phyloP scores from a whole-genome alignment of 2,888 invertebrate species.

The Ferrisia virgata region DNA sequence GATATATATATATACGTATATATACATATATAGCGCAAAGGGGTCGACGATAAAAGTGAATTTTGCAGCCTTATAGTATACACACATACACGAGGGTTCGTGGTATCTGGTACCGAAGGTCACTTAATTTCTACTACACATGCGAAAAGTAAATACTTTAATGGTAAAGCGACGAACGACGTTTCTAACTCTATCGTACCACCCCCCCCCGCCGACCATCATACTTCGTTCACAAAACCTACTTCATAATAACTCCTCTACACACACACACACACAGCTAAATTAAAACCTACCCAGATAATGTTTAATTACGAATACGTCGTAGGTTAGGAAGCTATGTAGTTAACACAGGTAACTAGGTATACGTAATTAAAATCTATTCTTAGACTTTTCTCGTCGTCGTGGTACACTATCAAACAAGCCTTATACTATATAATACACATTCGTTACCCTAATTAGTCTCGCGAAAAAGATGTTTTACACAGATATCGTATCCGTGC shows the following conservation, averaged over 20 bases:
- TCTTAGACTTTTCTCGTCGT: neutral
- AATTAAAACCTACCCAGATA: slow-evolving; percentile 1
- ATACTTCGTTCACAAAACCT: no score
- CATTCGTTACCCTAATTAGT: neutral
- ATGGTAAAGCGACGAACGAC: neutral
- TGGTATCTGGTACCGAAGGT: slow-evolving; percentile 28
- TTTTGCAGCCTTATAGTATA: neutral
- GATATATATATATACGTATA: no score
- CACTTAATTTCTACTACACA: slow-evolving; percentile 30
- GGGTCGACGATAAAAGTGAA: neutral
- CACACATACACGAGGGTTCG: slow-evolving; percentile 6
- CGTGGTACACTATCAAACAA: neutral
- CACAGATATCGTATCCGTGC: neutral
- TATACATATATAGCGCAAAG: neutral
- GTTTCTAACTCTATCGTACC: neutral
- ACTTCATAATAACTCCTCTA: neutral
- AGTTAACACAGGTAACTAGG: neutral
- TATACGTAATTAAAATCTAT: slow-evolving; percentile 10
- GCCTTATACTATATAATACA: neutral
- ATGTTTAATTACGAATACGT: neutral
- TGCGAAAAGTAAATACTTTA: slow-evolving; percentile 24
- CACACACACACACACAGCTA: no score
- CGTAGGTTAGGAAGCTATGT: no score
- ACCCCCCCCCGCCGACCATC: neutral
- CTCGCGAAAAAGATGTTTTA: neutral